Base-by-base conservation (phyloP, 1,140 invertebrate genomes). In the Galendromus occidentalis region DNA sequence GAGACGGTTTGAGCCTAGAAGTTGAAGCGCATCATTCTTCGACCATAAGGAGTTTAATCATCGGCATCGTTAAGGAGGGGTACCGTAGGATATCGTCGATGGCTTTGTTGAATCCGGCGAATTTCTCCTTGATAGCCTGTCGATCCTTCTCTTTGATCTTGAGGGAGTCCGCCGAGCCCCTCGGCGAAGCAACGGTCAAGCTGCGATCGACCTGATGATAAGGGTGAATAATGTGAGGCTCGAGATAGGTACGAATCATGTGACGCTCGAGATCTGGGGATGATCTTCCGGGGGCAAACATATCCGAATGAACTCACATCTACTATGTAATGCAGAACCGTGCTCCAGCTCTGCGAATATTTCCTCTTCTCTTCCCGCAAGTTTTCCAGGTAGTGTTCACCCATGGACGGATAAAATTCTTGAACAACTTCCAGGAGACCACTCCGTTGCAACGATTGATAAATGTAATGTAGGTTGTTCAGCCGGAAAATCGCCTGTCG, bases 401-500 rank as follows among this genome's bases (percentile, higher is more conserved):
- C 86, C 70, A 90, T 89, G 44, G 86, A 85, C 2, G 86, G 85
- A 73, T 90, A 87, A 39, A 84, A 85, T 28, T 86, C 75, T 47
- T 82, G 77, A 25, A 91, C 82, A 28, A 91, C 75, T 66, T 88
- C 86, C 70, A 95, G 77, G 2, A 96, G 76, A 2, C 83, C 84
- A 67, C 86, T 73, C 68, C 86, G 81, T 70, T 88, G 84, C 25
- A 94, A 76, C 42, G 88, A 87, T 77, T 91, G 91, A 7, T 94
- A 76, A 66, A 96, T 85, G 72, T 96, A 93, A 76, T 93, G 86
- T 67, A 88, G 88, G 74, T 95, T 95, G 75, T 94, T 94, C 20
- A 94, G 76, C 64, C 69, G 80, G 73, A 93, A 94, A 41, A 93
- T 82, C 47, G 88, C 84, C 71, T 59, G 45, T 47, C 14, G 14